Evolutionary conservation across 2,888 invertebrate genomes (phyloP).

Genomic region (Germaria angustata): DNA sequence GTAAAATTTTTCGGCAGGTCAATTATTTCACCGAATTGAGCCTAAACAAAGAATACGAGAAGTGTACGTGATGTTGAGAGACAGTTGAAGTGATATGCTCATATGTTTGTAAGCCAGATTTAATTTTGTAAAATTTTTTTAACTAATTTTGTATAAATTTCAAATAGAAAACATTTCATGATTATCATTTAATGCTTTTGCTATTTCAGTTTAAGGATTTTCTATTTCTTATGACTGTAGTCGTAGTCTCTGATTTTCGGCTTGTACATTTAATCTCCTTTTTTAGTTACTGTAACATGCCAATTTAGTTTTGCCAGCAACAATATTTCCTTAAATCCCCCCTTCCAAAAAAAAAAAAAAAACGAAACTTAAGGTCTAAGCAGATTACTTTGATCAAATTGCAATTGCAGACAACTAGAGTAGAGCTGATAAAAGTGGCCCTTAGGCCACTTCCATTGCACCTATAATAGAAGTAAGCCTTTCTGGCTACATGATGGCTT

Average conservation of each 20-base stretch:
- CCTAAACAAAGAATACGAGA: too few relatives aligned
- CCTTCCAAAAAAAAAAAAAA: neutral
- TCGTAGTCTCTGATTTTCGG: too few relatives aligned
- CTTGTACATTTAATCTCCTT: too few relatives aligned
- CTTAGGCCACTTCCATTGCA: constrained; percentile 64
- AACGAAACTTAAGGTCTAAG: constrained; percentile 33
- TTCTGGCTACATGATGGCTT: constrained; percentile 2
- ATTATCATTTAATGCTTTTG: neutral
- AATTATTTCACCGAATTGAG: too few relatives aligned
- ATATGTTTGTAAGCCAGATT: too few relatives aligned
- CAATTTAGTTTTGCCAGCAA: neutral
- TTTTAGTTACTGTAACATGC: neutral
- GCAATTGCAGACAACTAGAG: constrained; percentile 56
- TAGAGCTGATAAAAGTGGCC: constrained; percentile 62
- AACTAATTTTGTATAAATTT: too few relatives aligned
- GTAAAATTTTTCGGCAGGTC: too few relatives aligned
- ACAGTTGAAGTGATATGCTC: too few relatives aligned
- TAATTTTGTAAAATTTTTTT: too few relatives aligned
- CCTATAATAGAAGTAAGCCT: constrained; percentile 52
- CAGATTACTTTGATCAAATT: constrained; percentile 64
- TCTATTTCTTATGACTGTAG: too few relatives aligned
- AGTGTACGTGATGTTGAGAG: too few relatives aligned
- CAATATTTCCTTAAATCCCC: neutral
- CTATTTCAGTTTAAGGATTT: too few relatives aligned
- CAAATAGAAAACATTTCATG: neutral